Conservation (phyloP, 2,797 vertebrate species). For the Pagetopsis macropterus region DNA sequence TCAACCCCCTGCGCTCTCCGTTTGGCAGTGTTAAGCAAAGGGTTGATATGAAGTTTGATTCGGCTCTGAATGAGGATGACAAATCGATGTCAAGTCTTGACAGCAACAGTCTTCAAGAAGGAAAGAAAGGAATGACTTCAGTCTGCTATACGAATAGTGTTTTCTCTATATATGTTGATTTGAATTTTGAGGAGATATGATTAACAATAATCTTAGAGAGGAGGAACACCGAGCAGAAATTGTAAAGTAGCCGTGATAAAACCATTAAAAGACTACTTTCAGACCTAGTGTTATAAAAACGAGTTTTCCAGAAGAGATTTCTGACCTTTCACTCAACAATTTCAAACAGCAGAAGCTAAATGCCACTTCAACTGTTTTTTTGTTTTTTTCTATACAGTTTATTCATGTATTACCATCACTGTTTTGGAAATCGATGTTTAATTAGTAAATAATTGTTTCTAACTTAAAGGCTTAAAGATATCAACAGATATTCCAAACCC, state of each 20-base stretch:
- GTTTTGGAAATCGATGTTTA: neutral
- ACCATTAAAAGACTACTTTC: neutral
- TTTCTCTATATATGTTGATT: neutral
- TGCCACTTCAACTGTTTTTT: neutral
- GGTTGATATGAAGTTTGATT: conserved; percentile 45
- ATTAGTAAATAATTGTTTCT: neutral
- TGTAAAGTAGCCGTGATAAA: neutral
- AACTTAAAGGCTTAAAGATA: neutral
- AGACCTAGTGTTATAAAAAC: neutral
- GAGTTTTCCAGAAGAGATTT: conserved; percentile 9
- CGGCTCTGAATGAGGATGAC: conserved; percentile 43
- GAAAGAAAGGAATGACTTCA: neutral
- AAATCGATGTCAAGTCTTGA: conserved; percentile 41
- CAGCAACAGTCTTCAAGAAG: conserved; percentile 16
- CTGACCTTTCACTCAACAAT: conserved; percentile 16
- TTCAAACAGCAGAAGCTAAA: conserved; percentile 20
- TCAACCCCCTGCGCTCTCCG: conserved; percentile 26
- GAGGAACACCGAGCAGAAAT: neutral
- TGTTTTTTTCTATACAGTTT: neutral
- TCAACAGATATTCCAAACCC: neutral
- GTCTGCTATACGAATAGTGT: neutral
- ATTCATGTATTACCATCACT: neutral
- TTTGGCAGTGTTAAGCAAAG: conserved; percentile 25
- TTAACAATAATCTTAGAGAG: neutral
- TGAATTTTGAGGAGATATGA: neutral